Evolutionary conservation across 2,797 vertebrate genomes (phyloP), one percentile per base, ranked within the genome.

Genomic region (Propithecus deckenii): DNA sequence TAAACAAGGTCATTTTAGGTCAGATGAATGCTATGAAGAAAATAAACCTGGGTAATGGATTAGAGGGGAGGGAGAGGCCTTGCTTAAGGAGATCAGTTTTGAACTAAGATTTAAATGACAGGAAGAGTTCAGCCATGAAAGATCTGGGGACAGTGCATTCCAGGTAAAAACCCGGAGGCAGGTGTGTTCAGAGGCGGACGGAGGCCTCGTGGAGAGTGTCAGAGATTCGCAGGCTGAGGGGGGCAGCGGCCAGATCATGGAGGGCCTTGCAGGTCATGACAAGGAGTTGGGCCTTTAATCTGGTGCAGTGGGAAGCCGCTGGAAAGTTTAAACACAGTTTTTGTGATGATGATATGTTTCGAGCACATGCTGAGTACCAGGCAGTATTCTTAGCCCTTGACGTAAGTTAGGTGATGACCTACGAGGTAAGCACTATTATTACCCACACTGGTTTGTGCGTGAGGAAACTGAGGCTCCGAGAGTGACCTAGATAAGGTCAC

Each of bases 281-380:
- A 3, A 4, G 38, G 63, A 93, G 43, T 10, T 61, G 5, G 5
- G 71, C 59, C 35, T 71, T 71, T 74, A 13, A 41, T 57, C 20
- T 10, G 4, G 65, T 0, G 9, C 0, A 6, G 48, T 3, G 2
- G 13, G 89, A 25, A 74, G 18, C 59, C 5, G 0, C 0, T 1
- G 15, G 55, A 9, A 59, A 35, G 15, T 28, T 63, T 52, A 28
- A 7, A 3, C n/a, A 48, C 52, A 3, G 17, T 10, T 57, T 79
- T 48, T 8, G 30, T 18, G 67, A 32, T 12, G 25, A 2, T 2
- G 52, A 1, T 30, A 7, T 0, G 1, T 38, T 69, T 15, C 50
- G 61, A 92, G 55, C 30, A 3, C 28, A 5, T 35, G 15, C 94
- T 32, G 55, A 89, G 86, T 28, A 20, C 57, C 12, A 15, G 69